Evolutionary conservation across 2,797 vertebrate species (phyloP), one percentile per base, ranked within the genome.

Genomic region (Pterois miles): DNA sequence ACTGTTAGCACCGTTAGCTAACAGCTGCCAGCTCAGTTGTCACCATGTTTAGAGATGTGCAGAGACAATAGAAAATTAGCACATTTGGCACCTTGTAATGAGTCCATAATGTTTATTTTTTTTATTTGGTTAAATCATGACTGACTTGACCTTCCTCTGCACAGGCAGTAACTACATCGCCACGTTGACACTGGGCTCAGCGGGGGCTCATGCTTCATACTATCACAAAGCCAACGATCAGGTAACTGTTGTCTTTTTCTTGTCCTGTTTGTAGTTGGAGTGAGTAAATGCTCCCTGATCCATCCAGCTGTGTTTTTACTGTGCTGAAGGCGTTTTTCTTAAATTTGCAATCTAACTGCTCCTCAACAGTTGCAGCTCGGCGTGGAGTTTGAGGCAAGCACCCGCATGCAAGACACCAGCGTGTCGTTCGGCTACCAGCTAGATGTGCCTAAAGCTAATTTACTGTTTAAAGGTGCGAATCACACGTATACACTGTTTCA

Each of bases 211-310:
- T 0, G 96, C 96, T 0, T 97, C 97, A 0, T 98, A 98, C 60
- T 98, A 98, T 85, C 97, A 98, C 90, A 97, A 94, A 94, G 97
- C 97, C 76, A 98, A 96, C 4, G 97, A 97, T 10, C 96, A 97
- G 96, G 97, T 97, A 91, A 67, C 2, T 0, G 8, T 1, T 13
- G 3, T 0, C 27, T 23, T 23, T 52, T 52, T 12, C 11, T 52
- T 52, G 3, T 22, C n/a, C 20, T 48, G 18, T 20, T n/a, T 11
- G 40, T 14, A 27, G 3, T 27, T 54, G 10, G 8, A 50, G n/a
- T 50, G 48, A 52, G 14, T 40, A 40, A 46, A 46, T 0, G 43
- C 0, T 46, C n/a, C 29, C 14, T 16, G 53, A 0, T 40, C 38
- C 38, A 54, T 27, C 23, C n/a, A 20, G 20, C 4, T 34, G 29